Conservation (phyloP, 2,113 vertebrate species). For the Phylloscopus trochiloides region DNA sequence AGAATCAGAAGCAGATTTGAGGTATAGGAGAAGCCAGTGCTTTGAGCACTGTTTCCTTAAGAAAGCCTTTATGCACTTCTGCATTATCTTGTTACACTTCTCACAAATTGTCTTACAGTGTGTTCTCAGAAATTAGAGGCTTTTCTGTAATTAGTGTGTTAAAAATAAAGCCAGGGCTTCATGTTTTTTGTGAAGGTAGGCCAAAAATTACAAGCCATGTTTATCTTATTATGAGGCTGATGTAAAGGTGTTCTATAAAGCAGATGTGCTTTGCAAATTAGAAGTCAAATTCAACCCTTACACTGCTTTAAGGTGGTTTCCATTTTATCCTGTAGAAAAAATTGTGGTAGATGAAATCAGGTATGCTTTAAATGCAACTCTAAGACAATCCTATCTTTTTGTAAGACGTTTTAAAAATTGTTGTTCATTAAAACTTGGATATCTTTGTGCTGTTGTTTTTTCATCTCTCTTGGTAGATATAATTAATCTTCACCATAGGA, state of each 20-base stretch:
- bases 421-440: neutral
- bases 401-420: neutral
- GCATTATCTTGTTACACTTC: constrained; percentile 1
- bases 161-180: constrained; percentile 58
- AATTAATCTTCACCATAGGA: neutral
- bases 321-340: neutral
- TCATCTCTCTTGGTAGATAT: neutral
- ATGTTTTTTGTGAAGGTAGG: constrained; percentile 14
- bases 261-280: constrained; percentile 68
- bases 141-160: constrained; percentile 59
- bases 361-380: constrained; percentile 16
- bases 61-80: neutral
- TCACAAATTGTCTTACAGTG: constrained; percentile 44
- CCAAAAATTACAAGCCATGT: constrained; percentile 41
- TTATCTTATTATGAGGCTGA: constrained; percentile 65
- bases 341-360: constrained; percentile 23
- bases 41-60: constrained; percentile 19
- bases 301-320: constrained; percentile 11
- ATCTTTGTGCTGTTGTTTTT: neutral
- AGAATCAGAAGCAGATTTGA: neutral
- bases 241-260: constrained; percentile 64
- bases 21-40: neutral
- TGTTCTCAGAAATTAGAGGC: constrained; percentile 51
- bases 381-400: neutral
- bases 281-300: constrained; percentile 44